Conservation (phyloP, 92 coral and sea anemone genomes). For the Desmophyllum pertusum region DNA sequence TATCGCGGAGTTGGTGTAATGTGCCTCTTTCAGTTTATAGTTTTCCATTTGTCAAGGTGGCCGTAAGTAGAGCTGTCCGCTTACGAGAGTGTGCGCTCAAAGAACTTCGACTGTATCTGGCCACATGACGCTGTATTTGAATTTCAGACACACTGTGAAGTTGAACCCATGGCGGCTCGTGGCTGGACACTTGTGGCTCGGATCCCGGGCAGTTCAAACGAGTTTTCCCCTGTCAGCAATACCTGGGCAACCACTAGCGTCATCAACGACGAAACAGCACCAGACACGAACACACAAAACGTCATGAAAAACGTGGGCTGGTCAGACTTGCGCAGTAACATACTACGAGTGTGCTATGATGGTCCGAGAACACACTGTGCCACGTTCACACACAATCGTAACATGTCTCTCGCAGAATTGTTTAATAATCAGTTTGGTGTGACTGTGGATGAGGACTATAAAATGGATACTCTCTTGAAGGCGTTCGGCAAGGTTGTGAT, state of each 20-base stretch:
- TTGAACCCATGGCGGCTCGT: constrained; percentile 88
- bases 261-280: constrained; percentile 69
- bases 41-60: too few relatives aligned
- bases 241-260: constrained; percentile 85
- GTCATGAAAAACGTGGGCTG: constrained; percentile 90
- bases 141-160: constrained; percentile 84
- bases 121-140: constrained; percentile 28
- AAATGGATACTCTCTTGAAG: constrained; percentile 63
- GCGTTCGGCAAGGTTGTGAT: constrained; percentile 85
- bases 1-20: too few relatives aligned
- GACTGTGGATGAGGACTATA: constrained; percentile 72
- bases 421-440: constrained; percentile 93
- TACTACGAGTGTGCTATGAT: constrained; percentile 78
- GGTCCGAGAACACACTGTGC: constrained; percentile 82
- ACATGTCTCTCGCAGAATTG: constrained; percentile 72
- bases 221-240: constrained; percentile 94
- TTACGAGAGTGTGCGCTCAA: too few relatives aligned
- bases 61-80: too few relatives aligned
- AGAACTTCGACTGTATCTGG: neutral
- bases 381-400: constrained; percentile 81
- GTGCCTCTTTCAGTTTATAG: too few relatives aligned
- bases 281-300: constrained; percentile 63
- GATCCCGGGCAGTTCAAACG: constrained; percentile 75
- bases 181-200: constrained; percentile 96
- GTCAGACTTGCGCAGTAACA: constrained; percentile 76